These are phyloP conservation scores for Buceros bicornis DNA, from an alignment of 2,797 vertebrate genomes.

Conservation along the genomic window DNA sequence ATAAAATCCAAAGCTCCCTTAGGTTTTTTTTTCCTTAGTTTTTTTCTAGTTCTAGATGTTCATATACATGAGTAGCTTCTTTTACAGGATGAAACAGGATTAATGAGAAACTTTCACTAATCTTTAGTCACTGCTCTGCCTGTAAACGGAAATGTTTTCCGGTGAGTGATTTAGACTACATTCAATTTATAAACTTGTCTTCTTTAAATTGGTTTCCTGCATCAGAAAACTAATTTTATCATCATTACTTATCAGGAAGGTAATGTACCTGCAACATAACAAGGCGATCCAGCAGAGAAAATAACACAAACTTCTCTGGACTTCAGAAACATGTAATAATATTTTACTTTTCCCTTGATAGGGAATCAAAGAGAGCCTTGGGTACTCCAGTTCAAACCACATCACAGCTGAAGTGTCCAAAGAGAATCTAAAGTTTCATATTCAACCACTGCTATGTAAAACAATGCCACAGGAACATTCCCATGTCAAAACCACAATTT, in stretches of 20 bases:
- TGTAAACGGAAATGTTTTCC: neutral
- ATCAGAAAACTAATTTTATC: neutral
- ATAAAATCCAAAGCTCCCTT: neutral
- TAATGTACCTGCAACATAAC: neutral
- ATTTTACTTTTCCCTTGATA: conserved; percentile 47
- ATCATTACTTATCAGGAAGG: neutral
- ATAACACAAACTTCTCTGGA: neutral
- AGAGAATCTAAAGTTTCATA: conserved; percentile 64
- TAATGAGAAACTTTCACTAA: neutral
- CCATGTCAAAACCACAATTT: conserved; percentile 50
- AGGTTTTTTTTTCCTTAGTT: neutral
- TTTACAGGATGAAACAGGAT: neutral
- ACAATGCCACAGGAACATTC: conserved; percentile 61
- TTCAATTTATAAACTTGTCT: neutral
- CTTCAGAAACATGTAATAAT: neutral
- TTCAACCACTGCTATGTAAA: conserved; percentile 48
- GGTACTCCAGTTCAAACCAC: conserved; percentile 48
- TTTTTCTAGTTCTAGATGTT: neutral
- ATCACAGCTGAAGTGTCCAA: conserved; percentile 35
- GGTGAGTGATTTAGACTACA: neutral
- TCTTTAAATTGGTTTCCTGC: neutral
- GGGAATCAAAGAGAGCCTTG: conserved; percentile 15
- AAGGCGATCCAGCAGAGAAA: neutral
- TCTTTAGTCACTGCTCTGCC: neutral
- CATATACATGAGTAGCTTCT: neutral